Base-by-base conservation (phyloP, 2,888 invertebrate genomes). In the Miltochrista miniata region DNA sequence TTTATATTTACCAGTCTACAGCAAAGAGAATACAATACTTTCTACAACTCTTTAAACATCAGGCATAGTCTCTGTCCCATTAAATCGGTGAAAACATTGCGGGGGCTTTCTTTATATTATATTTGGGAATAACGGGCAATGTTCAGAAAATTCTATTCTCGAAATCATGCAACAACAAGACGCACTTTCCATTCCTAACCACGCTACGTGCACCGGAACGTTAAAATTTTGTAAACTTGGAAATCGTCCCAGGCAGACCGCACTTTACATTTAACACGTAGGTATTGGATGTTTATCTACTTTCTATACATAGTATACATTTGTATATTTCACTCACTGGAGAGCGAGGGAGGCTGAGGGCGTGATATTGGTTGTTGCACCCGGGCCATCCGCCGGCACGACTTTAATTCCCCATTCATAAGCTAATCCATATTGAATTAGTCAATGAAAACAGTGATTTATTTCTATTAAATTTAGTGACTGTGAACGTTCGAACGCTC, bases 261-360 rank as follows among this genome's bases (percentile, higher is more conserved):
- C 71, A 81, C 79, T 58, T 81, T 74, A 62, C 58, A 79, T 74
- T 69, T 68, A 70, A 68, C 64, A 65, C 60, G 59, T 66, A 68
- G 60, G 39, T 60, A 63, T 67, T 67, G 64, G 55, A 62, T 66
- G 64, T 59, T 56, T 68, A 76, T 62, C 66, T 78, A 78, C 81
- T 83, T 82, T 83, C 81, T 80, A 79, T 81, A 76, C 79, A 45
- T 76, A 5, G 18, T 24, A 70, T 69, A 59, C 68, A 62, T 72
- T 61, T 69, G 68, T 73, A 70, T 72, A 71, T 73, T 75, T 80
- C 78, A 83, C 73, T 83, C 74, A 73, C 73, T 76, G 74, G 81
- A 83, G 83, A 85, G 79, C 74, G 78, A 82, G 85, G 86, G 88
- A 87, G 87, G 89, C 87, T 89, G 89, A 81, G 85, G 85, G 87